These are phyloP conservation scores for Protodeltote pygarga DNA, from an alignment of 2,888 invertebrate genomes.

Conservation along the genomic window DNA sequence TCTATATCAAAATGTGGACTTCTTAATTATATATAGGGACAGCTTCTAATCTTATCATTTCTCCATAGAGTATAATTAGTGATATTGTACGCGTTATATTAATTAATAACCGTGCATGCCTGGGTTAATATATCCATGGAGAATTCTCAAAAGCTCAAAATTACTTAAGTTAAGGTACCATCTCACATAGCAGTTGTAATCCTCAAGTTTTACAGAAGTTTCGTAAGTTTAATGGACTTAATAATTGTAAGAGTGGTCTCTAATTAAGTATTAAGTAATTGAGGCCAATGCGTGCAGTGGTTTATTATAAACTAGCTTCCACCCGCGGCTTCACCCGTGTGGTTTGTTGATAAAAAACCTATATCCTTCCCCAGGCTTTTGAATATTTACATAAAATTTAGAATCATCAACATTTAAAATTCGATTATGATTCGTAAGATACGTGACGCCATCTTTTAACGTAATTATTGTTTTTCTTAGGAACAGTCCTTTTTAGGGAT, in stretches of 20 bases:
- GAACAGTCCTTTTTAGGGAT: no score
- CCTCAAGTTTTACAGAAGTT: constrained; percentile 2
- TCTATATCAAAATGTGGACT: constrained; percentile 24
- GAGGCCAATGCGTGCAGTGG: no score
- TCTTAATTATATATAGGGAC: constrained; percentile 50
- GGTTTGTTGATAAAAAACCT: no score
- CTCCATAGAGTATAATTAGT: constrained; percentile 57
- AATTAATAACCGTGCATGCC: constrained; percentile 55
- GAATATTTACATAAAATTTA: no score
- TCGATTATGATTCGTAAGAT: no score
- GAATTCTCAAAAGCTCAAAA: constrained; percentile 17
- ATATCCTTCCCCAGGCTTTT: no score
- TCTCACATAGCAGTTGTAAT: constrained; percentile 4
- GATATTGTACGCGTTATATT: constrained; percentile 52
- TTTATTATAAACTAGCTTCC: neutral
- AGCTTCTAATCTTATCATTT: constrained; percentile 66
- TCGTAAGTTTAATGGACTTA: neutral
- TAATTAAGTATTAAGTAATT: no score
- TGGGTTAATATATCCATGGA: constrained; percentile 27
- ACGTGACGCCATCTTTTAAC: no score
- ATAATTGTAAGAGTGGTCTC: no score
- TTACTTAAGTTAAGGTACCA: constrained; percentile 14
- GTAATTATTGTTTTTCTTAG: no score
- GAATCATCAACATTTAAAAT: no score
- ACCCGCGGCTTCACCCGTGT: no score